Evolutionary conservation across 2,113 vertebrate species (phyloP).

Genomic region (Bos javanicus): DNA sequence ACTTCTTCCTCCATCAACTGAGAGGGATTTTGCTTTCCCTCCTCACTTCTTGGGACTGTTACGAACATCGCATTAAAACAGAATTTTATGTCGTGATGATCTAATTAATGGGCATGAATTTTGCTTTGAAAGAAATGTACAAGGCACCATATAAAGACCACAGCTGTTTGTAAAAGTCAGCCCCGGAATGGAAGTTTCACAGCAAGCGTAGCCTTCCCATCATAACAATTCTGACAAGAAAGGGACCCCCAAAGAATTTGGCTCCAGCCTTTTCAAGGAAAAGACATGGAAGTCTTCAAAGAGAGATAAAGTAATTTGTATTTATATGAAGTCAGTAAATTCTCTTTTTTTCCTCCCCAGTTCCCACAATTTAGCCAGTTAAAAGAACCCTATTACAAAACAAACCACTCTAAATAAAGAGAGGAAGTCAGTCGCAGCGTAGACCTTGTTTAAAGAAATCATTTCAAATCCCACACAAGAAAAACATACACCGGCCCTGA

Average conservation of each 20-base stretch:
- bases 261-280: constrained; percentile 32
- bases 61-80: not conserved
- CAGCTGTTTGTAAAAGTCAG: not conserved
- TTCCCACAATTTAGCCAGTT: constrained; percentile 72
- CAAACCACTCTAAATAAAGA: constrained; percentile 68
- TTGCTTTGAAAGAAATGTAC: not conserved
- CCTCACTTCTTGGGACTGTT: not conserved
- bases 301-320: constrained; percentile 71
- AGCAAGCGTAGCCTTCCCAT: not conserved
- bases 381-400: constrained; percentile 68
- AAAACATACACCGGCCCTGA: constrained; percentile 70
- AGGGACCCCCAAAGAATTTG: constrained; percentile 50
- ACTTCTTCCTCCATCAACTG: not conserved
- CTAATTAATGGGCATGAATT: not conserved
- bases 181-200: not conserved
- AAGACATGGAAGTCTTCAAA: constrained; percentile 70
- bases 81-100: not conserved
- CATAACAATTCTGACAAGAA: constrained; percentile 32
- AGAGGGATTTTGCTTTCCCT: not conserved
- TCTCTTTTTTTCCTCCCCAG: constrained; percentile 29
- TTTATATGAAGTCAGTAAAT: constrained; percentile 71
- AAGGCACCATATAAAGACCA: not conserved
- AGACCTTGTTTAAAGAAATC: constrained; percentile 75
- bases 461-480: constrained; percentile 72
- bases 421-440: constrained; percentile 66